Conservation (phyloP, 1,140 invertebrate genomes). For the Brachionus asplanchnoidis region DNA sequence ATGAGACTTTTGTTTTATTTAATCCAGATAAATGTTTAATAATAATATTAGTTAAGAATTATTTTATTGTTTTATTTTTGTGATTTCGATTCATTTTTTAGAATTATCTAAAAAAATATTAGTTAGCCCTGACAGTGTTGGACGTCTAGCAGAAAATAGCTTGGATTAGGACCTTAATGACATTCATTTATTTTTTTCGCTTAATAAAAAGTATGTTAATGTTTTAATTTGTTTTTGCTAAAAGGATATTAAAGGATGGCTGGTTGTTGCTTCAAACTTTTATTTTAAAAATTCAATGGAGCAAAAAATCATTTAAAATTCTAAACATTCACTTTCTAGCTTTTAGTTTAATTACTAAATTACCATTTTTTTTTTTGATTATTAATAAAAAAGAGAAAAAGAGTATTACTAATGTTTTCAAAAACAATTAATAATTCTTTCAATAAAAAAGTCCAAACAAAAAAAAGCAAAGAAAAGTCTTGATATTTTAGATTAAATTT, state of each 20-base stretch:
- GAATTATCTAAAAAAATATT: neutral
- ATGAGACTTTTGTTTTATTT: neutral
- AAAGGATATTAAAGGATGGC: neutral
- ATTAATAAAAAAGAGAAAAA: neutral
- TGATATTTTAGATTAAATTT: too few species aligned
- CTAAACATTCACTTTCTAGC: neutral
- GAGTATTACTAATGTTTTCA: neutral
- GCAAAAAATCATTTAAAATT: neutral
- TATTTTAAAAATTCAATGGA: neutral
- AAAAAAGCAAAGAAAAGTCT: too few species aligned
- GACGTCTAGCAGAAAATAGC: neutral
- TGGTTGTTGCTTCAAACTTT: neutral
- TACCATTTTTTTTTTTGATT: neutral
- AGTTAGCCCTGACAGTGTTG: neutral
- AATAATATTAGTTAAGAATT: neutral
- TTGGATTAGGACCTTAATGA: neutral
- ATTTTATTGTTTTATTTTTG: neutral
- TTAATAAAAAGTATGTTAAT: neutral
- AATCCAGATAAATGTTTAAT: neutral
- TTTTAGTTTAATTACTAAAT: neutral
- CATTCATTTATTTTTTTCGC: neutral
- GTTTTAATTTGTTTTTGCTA: neutral
- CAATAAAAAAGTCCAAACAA: neutral
- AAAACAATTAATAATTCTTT: neutral
- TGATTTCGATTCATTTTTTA: neutral